Conservation (phyloP, 2,888 invertebrate genomes). For the Melangyna quadrimaculata region DNA sequence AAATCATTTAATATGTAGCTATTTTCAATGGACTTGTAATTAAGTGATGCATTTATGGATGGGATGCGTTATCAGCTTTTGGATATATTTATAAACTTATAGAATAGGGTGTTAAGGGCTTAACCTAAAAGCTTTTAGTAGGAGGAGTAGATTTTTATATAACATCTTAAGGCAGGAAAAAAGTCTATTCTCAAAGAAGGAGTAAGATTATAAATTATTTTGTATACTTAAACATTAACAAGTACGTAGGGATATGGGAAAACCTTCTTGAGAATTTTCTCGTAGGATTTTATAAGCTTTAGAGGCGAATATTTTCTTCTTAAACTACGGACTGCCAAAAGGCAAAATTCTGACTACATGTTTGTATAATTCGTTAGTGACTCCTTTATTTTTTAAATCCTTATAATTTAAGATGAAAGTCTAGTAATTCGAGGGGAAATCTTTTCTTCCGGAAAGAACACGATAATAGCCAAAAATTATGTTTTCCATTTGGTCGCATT, state of each 20-base stretch:
- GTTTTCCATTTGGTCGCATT: too few species aligned
- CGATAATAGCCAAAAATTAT: too few species aligned
- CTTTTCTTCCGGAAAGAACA: too few species aligned
- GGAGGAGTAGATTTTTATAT: not conserved
- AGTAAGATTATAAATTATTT: not conserved
- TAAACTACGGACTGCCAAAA: too few species aligned
- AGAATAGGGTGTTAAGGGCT: conserved; percentile 7
- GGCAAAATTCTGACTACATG: too few species aligned
- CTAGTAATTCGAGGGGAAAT: too few species aligned
- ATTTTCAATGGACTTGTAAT: conserved; percentile 64
- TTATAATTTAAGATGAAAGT: too few species aligned
- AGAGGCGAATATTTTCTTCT: not conserved
- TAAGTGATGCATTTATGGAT: conserved; percentile 69
- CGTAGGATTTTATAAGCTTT: not conserved
- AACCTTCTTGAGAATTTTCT: not conserved
- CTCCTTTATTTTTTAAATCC: too few species aligned
- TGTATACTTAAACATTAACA: not conserved
- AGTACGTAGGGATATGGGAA: not conserved
- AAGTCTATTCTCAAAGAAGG: not conserved
- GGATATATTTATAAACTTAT: not conserved
- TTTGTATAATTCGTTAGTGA: too few species aligned
- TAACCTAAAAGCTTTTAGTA: not conserved
- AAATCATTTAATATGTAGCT: conserved; percentile 68
- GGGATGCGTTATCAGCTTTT: not conserved
- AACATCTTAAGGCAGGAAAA: not conserved